These are phyloP conservation scores for Colletes collaris DNA, from an alignment of 2,888 invertebrate genomes.

Conservation along the genomic window DNA sequence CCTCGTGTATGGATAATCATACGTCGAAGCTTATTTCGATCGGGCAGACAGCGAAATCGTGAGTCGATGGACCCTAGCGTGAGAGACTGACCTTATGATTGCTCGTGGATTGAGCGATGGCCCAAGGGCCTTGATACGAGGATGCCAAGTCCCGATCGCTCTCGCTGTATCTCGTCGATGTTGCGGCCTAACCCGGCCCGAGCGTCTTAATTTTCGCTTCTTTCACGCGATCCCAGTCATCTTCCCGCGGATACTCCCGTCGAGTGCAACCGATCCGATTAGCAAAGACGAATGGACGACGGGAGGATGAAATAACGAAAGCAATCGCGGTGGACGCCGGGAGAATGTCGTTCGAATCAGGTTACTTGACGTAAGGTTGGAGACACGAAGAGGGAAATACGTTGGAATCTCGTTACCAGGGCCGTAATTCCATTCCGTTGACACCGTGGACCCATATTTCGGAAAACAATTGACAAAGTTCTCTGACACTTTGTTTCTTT, in stretches of 20 bases:
- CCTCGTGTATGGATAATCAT: slow-evolving; percentile 48
- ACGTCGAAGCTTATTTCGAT: slow-evolving; percentile 49
- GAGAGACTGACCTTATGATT: slow-evolving; percentile 71
- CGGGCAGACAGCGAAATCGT: slow-evolving; percentile 61
- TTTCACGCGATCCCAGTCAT: slow-evolving; percentile 42
- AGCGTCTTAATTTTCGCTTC: slow-evolving; percentile 45
- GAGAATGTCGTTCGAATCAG: slow-evolving; percentile 39
- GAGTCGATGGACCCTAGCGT: slow-evolving; percentile 56
- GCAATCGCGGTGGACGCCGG: slow-evolving; percentile 29
- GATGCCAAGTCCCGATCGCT: slow-evolving; percentile 26
- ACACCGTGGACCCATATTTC: too few relatives aligned
- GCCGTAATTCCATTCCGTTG: not conserved
- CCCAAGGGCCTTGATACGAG: slow-evolving; percentile 51
- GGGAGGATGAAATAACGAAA: slow-evolving; percentile 27
- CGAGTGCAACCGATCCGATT: not conserved
- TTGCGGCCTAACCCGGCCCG: slow-evolving; percentile 26
- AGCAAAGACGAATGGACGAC: slow-evolving; percentile 1
- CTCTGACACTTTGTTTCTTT: too few relatives aligned
- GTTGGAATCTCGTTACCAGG: slow-evolving; percentile 19
- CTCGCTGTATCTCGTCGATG: slow-evolving; percentile 32
- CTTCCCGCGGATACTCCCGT: slow-evolving; percentile 28
- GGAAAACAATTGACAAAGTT: too few relatives aligned
- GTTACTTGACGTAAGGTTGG: slow-evolving; percentile 6
- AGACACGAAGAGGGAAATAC: not conserved
- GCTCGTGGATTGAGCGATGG: slow-evolving; percentile 47